Evolutionary conservation across 2,797 vertebrate genomes (phyloP), one percentile per base, ranked within the genome.

Genomic region (Bucorvus abyssinicus): DNA sequence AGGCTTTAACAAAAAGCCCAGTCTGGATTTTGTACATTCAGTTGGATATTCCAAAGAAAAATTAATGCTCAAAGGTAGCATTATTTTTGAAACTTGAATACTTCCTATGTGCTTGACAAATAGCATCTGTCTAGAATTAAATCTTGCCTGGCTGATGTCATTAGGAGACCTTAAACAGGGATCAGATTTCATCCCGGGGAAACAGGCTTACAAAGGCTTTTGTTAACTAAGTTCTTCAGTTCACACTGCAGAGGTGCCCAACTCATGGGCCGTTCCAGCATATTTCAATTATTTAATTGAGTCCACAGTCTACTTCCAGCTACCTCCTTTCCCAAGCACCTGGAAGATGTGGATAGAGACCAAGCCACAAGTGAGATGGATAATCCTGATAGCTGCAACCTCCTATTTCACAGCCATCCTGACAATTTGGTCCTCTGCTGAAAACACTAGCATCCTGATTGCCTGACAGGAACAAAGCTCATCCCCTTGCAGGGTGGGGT

Each of bases 81-180:
- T 73, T 93, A 76, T 79, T 87, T 94, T 80, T 77, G 36, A 89
- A 84, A 10, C 49, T 65, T 11, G 3, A 84, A 45, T 10, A 22
- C 8, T 91, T 44, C 14, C 44, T 65, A 84, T 3, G 2, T 49
- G 16, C 59, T 84, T 88, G 69, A 94, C 32, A 78, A 91, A 88
- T 59, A 84, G 56, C 87, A 93, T 95, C 87, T 96, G 89, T 91
- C 82, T 86, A 75, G 67, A 93, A 86, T 88, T 84, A 93, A 91
- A 76, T 76, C 55, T 63, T 91, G 29, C 65, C 61, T 81, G 2
- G 0, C 18, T 79, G 64, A 60, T 88, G 77, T 76, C 15, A 4
- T 84, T 61, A 89, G 60, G 34, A 92, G 69, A 75, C 42, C 69
- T 86, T 93, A 91, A 95, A 81, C 14, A 75, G 50, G 89, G 63